A percentile compares a stretch with the other conserved stretches of the same genome.
phyloP scores from a whole-genome alignment of 92 coral and sea anemone species.

The Palythoa caribaeorum region DNA sequence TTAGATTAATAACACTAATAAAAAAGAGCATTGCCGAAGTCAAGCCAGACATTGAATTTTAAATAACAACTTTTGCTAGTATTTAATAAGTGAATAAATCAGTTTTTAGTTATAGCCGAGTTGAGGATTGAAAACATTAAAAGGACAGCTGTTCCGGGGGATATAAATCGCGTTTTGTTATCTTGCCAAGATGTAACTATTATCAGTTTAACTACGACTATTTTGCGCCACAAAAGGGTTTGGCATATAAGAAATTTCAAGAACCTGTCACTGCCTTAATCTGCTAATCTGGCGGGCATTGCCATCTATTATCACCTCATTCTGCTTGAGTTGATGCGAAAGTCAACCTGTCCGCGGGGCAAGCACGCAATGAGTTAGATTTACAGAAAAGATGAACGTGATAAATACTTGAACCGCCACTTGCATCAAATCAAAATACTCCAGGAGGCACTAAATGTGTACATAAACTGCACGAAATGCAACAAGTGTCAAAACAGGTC shows the following conservation, averaged over 20 bases:
- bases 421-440: too few species aligned
- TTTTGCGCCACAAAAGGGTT: not conserved
- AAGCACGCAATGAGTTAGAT: slow-evolving; percentile 38
- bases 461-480: too few species aligned
- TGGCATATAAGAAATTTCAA: not conserved
- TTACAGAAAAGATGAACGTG: slow-evolving; percentile 6
- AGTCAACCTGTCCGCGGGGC: slow-evolving; percentile 36
- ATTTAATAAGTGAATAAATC: not conserved
- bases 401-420: slow-evolving; percentile 32
- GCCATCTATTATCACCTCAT: not conserved
- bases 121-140: slow-evolving; percentile 4
- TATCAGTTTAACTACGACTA: not conserved
- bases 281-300: not conserved
- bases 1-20: not conserved
- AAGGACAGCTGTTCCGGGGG: not conserved
- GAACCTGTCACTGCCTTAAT: not conserved
- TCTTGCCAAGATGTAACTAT: not conserved
- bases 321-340: not conserved
- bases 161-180: not conserved
- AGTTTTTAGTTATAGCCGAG: not conserved
- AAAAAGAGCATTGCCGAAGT: not conserved
- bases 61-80: not conserved
- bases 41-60: not conserved
- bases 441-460: too few species aligned
- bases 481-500: too few species aligned